Evolutionary conservation across 2,113 vertebrate genomes (phyloP).

Genomic region (Pogona vitticeps): DNA sequence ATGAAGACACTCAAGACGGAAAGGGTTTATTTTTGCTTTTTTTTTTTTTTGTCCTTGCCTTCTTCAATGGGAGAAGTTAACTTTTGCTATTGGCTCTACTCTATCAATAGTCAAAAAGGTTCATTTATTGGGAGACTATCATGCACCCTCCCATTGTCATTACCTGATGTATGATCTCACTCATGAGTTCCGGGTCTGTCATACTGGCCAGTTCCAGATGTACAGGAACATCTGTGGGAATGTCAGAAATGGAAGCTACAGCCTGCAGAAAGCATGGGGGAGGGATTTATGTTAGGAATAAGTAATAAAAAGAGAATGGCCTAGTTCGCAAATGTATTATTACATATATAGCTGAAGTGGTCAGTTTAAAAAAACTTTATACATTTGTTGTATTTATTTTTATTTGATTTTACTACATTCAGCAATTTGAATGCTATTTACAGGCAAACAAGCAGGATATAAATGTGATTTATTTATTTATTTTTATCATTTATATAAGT

Average conservation of each 20-base stretch:
- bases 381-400: not conserved
- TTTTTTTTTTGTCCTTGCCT: too few relatives aligned
- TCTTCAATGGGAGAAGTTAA: too few relatives aligned
- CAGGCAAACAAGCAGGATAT: not conserved
- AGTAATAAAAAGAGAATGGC: not conserved
- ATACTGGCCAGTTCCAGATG: slow-evolving; percentile 97
- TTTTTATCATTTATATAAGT: too few relatives aligned
- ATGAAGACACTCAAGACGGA: too few relatives aligned
- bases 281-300: not conserved
- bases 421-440: not conserved
- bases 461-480: too few relatives aligned
- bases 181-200: slow-evolving; percentile 93
- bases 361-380: not conserved
- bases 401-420: not conserved
- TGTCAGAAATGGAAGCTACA: slow-evolving; percentile 84
- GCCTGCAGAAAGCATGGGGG: slow-evolving; percentile 72
- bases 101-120: too few relatives aligned
- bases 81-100: too few relatives aligned
- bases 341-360: not conserved
- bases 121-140: not conserved
- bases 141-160: slow-evolving; percentile 20
- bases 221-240: slow-evolving; percentile 85
- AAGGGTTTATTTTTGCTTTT: too few relatives aligned
- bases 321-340: not conserved
- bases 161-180: slow-evolving; percentile 93